phyloP scores from a whole-genome alignment of 1,140 invertebrate species.

The Solen grandis region DNA sequence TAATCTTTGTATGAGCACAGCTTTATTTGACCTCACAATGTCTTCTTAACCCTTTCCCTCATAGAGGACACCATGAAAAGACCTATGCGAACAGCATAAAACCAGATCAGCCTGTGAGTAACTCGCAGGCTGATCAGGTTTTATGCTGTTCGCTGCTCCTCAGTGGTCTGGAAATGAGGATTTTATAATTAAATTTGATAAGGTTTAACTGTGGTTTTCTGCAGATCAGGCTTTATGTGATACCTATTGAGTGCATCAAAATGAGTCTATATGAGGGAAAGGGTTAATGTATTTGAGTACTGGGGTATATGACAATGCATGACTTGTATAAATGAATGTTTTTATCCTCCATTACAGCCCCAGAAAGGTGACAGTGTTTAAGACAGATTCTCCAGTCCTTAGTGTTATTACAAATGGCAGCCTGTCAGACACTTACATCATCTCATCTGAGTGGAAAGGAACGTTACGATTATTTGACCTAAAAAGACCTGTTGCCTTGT shows the following conservation, averaged over 20 bases:
- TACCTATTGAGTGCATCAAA: background rate
- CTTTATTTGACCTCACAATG: no score
- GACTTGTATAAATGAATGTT: background rate
- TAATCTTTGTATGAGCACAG: no score
- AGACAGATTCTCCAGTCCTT: slow-evolving; percentile 29
- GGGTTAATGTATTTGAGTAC: background rate
- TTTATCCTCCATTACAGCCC: slow-evolving; percentile 21
- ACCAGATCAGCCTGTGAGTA: no score
- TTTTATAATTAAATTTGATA: background rate
- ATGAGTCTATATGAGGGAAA: no score
- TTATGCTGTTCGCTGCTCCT: no score
- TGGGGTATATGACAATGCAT: background rate
- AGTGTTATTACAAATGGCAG: slow-evolving; percentile 6
- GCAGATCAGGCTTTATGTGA: no score
- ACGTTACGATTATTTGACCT: slow-evolving; percentile 20
- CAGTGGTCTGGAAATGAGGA: no score
- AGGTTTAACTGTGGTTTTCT: background rate
- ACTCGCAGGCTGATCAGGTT: no score
- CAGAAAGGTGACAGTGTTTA: slow-evolving; percentile 18
- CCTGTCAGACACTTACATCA: background rate
- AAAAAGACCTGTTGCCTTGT: background rate
- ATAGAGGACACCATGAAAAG: no score
- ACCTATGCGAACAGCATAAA: no score
- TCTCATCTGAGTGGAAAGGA: slow-evolving; percentile 47
- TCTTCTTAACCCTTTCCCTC: no score